A percentile compares a stretch with the other conserved stretches of the same genome.
phyloP scores from a whole-genome alignment of 2,113 vertebrate species.

The Typhlomys cinereus region DNA sequence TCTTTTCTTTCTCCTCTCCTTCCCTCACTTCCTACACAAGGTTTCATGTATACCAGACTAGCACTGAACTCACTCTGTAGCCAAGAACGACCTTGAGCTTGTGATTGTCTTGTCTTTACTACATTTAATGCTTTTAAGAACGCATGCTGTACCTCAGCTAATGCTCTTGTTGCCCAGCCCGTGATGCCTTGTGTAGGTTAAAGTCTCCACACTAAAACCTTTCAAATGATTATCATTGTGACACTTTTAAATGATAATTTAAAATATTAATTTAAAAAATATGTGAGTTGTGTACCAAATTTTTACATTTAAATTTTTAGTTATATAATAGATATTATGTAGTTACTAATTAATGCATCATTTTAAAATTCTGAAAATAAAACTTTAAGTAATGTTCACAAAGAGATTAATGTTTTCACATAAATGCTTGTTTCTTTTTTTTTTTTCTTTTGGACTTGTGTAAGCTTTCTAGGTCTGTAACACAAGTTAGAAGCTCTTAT shows the following conservation, averaged over 20 bases:
- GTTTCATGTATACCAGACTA: neutral
- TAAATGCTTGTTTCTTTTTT: neutral
- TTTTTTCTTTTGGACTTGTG: conserved; percentile 10
- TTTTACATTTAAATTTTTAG: conserved; percentile 19
- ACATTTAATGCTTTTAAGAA: conserved; percentile 5
- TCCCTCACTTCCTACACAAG: neutral
- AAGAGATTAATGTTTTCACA: neutral
- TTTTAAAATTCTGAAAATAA: conserved; percentile 57
- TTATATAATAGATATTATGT: neutral
- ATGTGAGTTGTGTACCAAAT: neutral
- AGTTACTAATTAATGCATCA: conserved; percentile 18
- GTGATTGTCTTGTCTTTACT: neutral
- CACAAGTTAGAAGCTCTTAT: neutral
- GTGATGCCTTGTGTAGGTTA: neutral
- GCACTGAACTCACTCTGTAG: neutral
- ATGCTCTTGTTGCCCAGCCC: neutral
- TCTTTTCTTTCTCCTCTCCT: too few relatives aligned
- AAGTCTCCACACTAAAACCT: conserved; percentile 35
- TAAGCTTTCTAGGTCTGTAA: conserved; percentile 31
- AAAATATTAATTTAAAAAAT: neutral
- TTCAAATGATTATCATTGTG: conserved; percentile 29
- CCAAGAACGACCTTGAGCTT: neutral
- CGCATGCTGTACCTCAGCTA: neutral
- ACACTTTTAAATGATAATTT: conserved; percentile 29
- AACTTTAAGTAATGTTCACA: conserved; percentile 31